Evolutionary conservation across 1,140 invertebrate species (phyloP).

Genomic region (Drosophila tsacasi): DNA sequence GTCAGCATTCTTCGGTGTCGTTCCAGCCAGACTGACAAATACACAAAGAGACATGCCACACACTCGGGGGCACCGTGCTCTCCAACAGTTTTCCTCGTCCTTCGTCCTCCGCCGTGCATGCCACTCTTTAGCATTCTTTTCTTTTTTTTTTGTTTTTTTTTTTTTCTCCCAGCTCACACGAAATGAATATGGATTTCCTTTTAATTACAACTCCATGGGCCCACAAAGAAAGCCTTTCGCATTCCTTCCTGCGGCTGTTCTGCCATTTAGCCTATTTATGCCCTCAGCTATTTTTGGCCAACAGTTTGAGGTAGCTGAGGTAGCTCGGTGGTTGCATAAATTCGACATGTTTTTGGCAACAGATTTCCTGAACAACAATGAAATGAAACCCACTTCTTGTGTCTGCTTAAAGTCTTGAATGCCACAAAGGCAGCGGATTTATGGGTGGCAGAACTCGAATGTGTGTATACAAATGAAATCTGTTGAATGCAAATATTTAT

Average conservation of each 20-base stretch:
- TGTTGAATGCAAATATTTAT: slow-evolving; percentile 53
- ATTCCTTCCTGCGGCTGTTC: slow-evolving; percentile 32
- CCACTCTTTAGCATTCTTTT: slow-evolving; percentile 34
- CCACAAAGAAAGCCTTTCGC: slow-evolving; percentile 14
- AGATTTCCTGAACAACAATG: slow-evolving; percentile 34
- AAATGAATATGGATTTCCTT: slow-evolving; percentile 83
- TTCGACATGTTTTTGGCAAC: slow-evolving; percentile 44
- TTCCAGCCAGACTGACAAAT: slow-evolving; percentile 55
- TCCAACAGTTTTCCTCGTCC: slow-evolving; percentile 10
- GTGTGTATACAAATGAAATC: slow-evolving; percentile 44
- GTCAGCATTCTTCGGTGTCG: slow-evolving; percentile 54
- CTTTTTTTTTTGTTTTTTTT: neutral
- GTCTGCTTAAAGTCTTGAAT: slow-evolving; percentile 28
- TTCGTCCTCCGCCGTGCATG: slow-evolving; percentile 50
- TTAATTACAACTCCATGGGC: slow-evolving; percentile 66
- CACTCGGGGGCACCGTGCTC: neutral
- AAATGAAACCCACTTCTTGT: slow-evolving; percentile 15
- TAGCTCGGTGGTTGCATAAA: slow-evolving; percentile 22
- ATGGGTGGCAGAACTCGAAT: slow-evolving; percentile 32
- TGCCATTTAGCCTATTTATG: slow-evolving; percentile 42
- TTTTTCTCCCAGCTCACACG: slow-evolving; percentile 28
- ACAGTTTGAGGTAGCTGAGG: slow-evolving; percentile 11
- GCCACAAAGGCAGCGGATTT: slow-evolving; percentile 36
- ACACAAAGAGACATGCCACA: slow-evolving; percentile 57
- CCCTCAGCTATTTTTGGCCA: slow-evolving; percentile 49